These are phyloP conservation scores for Lycophotia porphyrea DNA, from an alignment of 2,888 invertebrate genomes.

Conservation along the genomic window DNA sequence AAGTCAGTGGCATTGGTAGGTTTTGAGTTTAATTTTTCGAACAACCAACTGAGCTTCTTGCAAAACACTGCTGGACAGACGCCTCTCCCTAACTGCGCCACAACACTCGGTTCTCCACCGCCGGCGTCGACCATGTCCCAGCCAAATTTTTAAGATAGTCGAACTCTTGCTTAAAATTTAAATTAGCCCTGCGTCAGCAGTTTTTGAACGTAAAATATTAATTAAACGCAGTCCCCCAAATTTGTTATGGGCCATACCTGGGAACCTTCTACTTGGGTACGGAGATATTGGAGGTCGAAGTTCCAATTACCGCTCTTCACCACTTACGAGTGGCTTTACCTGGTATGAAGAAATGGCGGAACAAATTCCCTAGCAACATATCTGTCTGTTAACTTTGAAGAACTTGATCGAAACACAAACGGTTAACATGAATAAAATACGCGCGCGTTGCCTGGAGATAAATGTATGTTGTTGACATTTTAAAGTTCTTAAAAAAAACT, in stretches of 20 bases:
- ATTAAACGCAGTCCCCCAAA: background rate
- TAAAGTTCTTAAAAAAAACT: too few species aligned
- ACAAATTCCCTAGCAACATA: background rate
- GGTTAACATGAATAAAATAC: too few species aligned
- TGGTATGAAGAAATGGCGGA: background rate
- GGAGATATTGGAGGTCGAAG: too few species aligned
- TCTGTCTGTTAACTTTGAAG: background rate
- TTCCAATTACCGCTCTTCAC: background rate
- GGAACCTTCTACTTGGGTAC: too few species aligned
- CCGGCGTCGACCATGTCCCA: background rate
- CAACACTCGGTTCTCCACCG: background rate
- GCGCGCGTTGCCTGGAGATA: too few species aligned
- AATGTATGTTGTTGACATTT: too few species aligned
- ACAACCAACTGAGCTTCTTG: background rate
- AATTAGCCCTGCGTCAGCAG: background rate
- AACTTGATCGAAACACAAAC: background rate
- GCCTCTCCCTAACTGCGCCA: background rate
- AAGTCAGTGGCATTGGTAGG: constrained; percentile 79
- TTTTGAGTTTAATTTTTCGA: background rate
- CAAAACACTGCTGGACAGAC: background rate
- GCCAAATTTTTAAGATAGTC: background rate
- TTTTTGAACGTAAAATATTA: background rate
- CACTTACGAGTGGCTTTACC: background rate
- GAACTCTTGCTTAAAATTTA: background rate
- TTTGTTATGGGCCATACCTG: too few species aligned